Base-by-base conservation (phyloP, 2,797 vertebrate species). In the Thalassophryne amazonica region DNA sequence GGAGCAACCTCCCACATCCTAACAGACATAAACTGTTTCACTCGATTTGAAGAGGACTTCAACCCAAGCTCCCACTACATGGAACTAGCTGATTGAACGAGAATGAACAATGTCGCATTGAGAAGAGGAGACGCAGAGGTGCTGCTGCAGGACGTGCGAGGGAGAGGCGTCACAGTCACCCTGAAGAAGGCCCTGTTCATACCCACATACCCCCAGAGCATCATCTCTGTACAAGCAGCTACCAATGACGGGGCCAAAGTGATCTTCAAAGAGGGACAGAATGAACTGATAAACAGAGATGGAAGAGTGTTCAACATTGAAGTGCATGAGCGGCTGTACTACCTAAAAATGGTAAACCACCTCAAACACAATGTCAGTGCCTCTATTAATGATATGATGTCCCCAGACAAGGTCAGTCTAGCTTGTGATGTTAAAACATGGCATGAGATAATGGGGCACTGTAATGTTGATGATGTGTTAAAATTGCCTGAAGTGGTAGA, bases 1-100 rank as follows among this genome's bases (percentile, higher is more conserved):
- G 62, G 67, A 31, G 66, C 62, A 3, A 61, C 62, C 2, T 68
- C 70, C 1, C 51, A 73, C 43, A 60, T 68, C 6, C 36, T 68
- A 10, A 68, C 50, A 6, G 40, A 67, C 1, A 29, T 14, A 7
- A 9, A n/a, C 4, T 10, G 30, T 1, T 50, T 56, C 6, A 43
- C 25, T 14, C 16, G 11, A n/a, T 34, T 51, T 63, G 33, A 63
- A 2, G 4, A 33, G 27, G 23, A 22, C 6, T 56, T 63, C 4
- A 7, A 63, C 0, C 32, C 43, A 6, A 3, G n/a, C 0, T 5
- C 13, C 8, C 31, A 50, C 14, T 40, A 11, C 11, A 51, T 51
- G 53, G 40, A 64, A 6, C 21, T 36, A 0, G 43, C 43, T 0
- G 29, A 61, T 24, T 40, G 51, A 7, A 14, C 37, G 19, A 46